Evolutionary conservation across 2,113 vertebrate species (phyloP).

Genomic region (Aspidoscelis tigris): DNA sequence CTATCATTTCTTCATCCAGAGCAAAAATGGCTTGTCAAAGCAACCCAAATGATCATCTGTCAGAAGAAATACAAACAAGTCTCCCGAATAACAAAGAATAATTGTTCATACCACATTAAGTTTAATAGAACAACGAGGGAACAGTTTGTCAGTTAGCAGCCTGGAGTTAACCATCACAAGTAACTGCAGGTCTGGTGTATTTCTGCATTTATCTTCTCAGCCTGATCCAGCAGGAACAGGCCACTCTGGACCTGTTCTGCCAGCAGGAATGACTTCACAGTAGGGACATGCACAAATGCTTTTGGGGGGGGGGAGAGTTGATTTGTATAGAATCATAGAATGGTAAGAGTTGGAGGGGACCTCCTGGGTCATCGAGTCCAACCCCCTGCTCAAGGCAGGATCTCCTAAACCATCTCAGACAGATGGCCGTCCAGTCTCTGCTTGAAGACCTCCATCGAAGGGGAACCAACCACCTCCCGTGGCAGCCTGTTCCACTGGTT

Average conservation of each 20-base stretch:
- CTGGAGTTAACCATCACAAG: neutral
- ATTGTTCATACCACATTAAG: constrained; percentile 26
- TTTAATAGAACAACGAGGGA: constrained; percentile 24
- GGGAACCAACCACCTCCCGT: no score
- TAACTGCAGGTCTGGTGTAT: neutral
- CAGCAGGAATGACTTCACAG: neutral
- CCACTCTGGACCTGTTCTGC: neutral
- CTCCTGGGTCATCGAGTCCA: no score
- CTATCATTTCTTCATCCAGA: neutral
- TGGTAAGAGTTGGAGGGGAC: no score
- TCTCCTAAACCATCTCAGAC: no score
- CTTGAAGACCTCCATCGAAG: no score
- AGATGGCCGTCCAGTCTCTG: no score
- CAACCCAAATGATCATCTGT: neutral
- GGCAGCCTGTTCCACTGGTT: no score
- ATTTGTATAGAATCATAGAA: no score
- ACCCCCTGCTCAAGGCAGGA: no score
- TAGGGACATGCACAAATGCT: no score
- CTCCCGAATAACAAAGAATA: constrained; percentile 29
- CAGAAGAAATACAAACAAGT: constrained; percentile 11
- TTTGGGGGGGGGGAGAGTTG: no score
- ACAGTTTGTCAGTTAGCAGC: constrained; percentile 6
- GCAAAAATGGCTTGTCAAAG: neutral
- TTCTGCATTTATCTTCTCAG: neutral
- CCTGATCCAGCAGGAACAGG: neutral